Evolutionary conservation across 2,888 invertebrate genomes (phyloP), one percentile per base, ranked within the genome.

Genomic region (Cheilosia urbana): DNA sequence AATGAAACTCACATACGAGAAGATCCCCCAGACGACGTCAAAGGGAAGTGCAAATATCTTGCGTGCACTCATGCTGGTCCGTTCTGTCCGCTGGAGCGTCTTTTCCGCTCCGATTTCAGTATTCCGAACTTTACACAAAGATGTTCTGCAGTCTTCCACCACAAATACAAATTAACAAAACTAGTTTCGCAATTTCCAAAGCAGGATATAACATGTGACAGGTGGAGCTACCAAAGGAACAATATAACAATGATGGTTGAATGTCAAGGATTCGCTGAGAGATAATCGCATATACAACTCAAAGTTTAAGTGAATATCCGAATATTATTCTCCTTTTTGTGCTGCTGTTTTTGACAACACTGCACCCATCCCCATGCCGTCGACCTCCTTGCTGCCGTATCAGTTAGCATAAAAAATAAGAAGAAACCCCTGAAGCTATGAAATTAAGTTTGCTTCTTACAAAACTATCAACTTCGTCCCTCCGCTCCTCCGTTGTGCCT

Each of bases 251-350:
- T 68, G 57, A 76, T 68, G 57, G 65, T 15, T 55, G 57, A 73
- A 63, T 63, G 55, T 73, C 49, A 51, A 60, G 58, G 66, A 58
- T 60, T 65, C 30, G 7, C 45, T 45, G 4, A 4, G 27, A 27
- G 76, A 68, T 69, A 62, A 77, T 69, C 77, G 57, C 49, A 49
- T 51, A 49, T 51, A 63, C 68, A 58, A 60, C 57, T 72, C 71
- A 60, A 62, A 72, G 73, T 37, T 66, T 72, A 73, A 80, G 66
- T 73, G 79, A 80, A 66, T 73, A 53, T 60, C 53, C 40, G 63
- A 68, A 51, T 66, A 76, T 58, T 47, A 57, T 42, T 51, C 24
- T 15, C 34, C 19, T 57, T 57, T 65, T 49, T 42, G 42, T 63
- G 51, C 62, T 63, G 53, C 63, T 78, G 78, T 71, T 69, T 63